Conservation (phyloP, 1,140 invertebrate genomes). For the Orussus abietinus region DNA sequence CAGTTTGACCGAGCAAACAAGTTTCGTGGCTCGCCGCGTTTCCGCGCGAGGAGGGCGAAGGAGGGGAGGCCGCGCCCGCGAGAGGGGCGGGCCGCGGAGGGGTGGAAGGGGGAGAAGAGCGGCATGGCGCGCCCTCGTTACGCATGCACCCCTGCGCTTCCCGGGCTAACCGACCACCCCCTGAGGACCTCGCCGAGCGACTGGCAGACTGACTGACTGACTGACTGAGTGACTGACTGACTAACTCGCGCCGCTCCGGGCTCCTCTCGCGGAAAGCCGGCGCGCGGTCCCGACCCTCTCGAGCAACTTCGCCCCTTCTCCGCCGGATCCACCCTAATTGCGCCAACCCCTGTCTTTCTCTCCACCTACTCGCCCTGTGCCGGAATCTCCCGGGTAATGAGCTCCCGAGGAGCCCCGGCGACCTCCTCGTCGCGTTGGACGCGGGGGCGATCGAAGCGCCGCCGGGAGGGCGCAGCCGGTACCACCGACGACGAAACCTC, state of each 20-base stretch:
- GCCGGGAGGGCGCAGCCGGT: too few relatives aligned
- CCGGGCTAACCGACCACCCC: too few relatives aligned
- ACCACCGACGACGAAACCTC: too few relatives aligned
- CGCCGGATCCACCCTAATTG: constrained; percentile 28
- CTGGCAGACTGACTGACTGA: constrained; percentile 20
- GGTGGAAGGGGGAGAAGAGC: too few relatives aligned
- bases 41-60: too few relatives aligned
- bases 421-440: too few relatives aligned
- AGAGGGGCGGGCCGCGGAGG: too few relatives aligned
- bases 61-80: too few relatives aligned
- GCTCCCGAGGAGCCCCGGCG: too few relatives aligned
- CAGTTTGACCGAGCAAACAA: constrained; percentile 19
- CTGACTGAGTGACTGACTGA: constrained; percentile 29
- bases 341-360: constrained; percentile 34
- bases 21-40: too few relatives aligned
- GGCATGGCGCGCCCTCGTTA: constrained; percentile 40
- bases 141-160: constrained; percentile 44
- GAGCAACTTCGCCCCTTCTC: constrained; percentile 15
- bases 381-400: constrained; percentile 45
- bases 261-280: constrained; percentile 5
- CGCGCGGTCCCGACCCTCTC: constrained; percentile 14
- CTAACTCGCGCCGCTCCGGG: constrained; percentile 36
- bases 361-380: constrained; percentile 43
- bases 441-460: too few relatives aligned
- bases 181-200: background rate